phyloP scores from a whole-genome alignment of 2,888 invertebrate species.

The Dicyrtoma fusca region DNA sequence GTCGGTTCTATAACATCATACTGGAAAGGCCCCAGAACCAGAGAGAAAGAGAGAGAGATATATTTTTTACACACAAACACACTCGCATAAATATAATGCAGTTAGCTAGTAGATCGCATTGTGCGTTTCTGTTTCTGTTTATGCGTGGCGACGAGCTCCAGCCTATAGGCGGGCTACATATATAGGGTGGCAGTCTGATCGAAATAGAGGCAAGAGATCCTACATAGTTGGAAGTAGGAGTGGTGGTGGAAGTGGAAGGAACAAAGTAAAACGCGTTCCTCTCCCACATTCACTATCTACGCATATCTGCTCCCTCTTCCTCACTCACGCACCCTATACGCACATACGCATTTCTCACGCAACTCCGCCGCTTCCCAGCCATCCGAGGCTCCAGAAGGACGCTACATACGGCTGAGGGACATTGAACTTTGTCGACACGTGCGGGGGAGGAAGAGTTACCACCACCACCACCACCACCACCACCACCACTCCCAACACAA shows the following conservation, averaged over 20 bases:
- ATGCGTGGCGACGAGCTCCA: too few species aligned
- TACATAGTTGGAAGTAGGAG: too few species aligned
- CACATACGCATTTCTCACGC: neutral
- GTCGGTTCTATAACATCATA: too few species aligned
- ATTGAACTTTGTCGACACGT: conserved; percentile 56
- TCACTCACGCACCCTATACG: neutral
- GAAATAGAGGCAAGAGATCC: too few species aligned
- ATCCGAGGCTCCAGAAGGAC: neutral
- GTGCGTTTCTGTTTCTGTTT: too few species aligned
- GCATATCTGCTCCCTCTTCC: conserved; percentile 3
- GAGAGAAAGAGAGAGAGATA: too few species aligned
- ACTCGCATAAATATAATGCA: conserved; percentile 37
- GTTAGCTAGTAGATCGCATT: conserved; percentile 7
- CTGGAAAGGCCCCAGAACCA: too few species aligned
- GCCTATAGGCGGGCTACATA: too few species aligned
- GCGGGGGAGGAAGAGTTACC: conserved; percentile 51
- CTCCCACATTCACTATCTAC: too few species aligned
- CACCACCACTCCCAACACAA: too few species aligned
- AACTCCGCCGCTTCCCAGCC: neutral
- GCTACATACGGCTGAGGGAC: conserved; percentile 44
- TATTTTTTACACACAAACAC: conserved; percentile 13
- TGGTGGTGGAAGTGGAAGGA: too few species aligned
- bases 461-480: neutral
- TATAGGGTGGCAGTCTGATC: too few species aligned
- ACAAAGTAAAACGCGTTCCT: neutral